Conservation (phyloP, 2,797 vertebrate genomes). For the Scomberomorus guttatus region DNA sequence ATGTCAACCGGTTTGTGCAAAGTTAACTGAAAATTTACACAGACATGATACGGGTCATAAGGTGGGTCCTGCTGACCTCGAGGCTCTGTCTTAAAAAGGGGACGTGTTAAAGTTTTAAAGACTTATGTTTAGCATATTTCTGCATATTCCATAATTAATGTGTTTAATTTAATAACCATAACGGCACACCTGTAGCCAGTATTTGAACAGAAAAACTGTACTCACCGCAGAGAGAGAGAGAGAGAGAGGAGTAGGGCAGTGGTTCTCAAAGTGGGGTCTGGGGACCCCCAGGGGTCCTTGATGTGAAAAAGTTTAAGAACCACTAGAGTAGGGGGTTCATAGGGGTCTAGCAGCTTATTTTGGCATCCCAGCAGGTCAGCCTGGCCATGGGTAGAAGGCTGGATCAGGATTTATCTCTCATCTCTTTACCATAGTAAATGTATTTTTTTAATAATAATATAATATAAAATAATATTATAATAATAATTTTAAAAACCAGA, state of each 20-base stretch:
- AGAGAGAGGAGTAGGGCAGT: too few relatives aligned
- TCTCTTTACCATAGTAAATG: background rate
- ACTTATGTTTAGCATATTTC: background rate
- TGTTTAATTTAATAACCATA: background rate
- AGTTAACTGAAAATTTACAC: background rate
- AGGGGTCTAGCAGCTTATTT: background rate
- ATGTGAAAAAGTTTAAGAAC: too few relatives aligned
- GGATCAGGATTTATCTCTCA: background rate
- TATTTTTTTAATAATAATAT: background rate
- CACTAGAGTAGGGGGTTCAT: background rate
- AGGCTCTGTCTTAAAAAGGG: background rate
- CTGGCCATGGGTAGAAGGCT: too few relatives aligned
- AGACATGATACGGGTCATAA: too few relatives aligned
- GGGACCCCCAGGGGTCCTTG: too few relatives aligned
- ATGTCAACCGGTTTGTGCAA: background rate
- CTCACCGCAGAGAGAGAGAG: too few relatives aligned
- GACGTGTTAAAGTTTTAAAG: too few relatives aligned
- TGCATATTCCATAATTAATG: background rate
- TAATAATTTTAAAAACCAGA: too few relatives aligned
- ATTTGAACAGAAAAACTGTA: background rate
- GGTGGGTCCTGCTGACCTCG: background rate
- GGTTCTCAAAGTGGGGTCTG: too few relatives aligned
- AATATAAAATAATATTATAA: too few relatives aligned
- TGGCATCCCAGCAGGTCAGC: too few relatives aligned
- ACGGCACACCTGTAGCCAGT: background rate